Conservation (phyloP, 2,113 vertebrate species). For the Ascaphus truei region DNA sequence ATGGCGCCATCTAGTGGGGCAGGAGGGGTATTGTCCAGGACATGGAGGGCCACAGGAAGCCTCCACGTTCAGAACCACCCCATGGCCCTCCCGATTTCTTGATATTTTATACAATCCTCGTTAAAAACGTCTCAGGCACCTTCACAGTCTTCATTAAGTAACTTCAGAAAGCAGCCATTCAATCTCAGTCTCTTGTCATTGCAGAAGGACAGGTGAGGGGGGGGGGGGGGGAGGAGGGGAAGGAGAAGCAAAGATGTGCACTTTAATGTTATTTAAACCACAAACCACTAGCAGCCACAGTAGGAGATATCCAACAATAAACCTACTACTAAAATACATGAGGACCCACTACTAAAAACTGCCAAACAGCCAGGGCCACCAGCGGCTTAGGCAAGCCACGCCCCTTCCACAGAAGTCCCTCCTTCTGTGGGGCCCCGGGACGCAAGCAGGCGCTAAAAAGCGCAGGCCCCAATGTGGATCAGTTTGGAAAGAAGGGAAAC, state of each 20-base stretch:
- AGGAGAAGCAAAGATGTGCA: not conserved
- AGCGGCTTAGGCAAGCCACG: not conserved
- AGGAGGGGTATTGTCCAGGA: conserved; percentile 12
- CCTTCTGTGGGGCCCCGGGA: not conserved
- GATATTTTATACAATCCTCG: conserved; percentile 43
- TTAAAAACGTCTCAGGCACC: conserved; percentile 23
- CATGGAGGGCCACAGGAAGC: conserved; percentile 41
- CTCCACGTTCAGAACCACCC: conserved; percentile 41
- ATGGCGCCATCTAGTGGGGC: conserved; percentile 30
- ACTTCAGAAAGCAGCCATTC: conserved; percentile 20
- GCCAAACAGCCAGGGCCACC: not conserved
- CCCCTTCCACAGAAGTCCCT: not conserved
- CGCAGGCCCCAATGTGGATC: conserved; percentile 9
- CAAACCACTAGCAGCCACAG: conserved; percentile 34
- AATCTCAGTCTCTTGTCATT: not conserved
- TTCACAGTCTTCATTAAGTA: conserved; percentile 32
- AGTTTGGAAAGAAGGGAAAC: not conserved
- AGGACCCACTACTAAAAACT: conserved; percentile 20
- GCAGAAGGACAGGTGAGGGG: not conserved
- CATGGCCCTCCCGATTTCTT: conserved; percentile 43
- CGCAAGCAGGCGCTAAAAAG: conserved; percentile 17
- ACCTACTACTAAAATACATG: conserved; percentile 34
- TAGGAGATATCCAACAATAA: conserved; percentile 30
- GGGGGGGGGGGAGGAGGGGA: not conserved
- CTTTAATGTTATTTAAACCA: conserved; percentile 13